Base-by-base conservation (phyloP, 2,888 invertebrate genomes). In the Cerastoderma edule region DNA sequence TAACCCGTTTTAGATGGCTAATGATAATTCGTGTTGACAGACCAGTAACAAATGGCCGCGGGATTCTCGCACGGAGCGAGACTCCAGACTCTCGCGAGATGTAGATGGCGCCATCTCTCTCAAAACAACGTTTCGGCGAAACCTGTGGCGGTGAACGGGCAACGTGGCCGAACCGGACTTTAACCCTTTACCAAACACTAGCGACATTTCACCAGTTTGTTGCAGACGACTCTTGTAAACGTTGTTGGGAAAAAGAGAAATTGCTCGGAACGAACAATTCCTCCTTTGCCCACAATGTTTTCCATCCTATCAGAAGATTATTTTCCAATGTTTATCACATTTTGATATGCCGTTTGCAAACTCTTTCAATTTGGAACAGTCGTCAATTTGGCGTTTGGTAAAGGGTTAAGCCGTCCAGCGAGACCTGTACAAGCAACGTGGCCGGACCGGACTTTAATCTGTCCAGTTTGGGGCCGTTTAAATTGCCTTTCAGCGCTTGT, bases 401-500 rank as follows among this genome's bases (percentile, higher is more conserved):
- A n/a, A n/a, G n/a, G n/a, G n/a, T n/a, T n/a, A n/a, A n/a, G n/a
- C n/a, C n/a, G n/a, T n/a, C n/a, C n/a, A n/a, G n/a, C n/a, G n/a
- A n/a, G 33, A 27, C 5, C 35, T 16, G 60, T 60, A 60, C 33
- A 30, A 30, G 35, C 39, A 22, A 60, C 39, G 60, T 60, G 60
- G 60, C n/a, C 60, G 60, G 39, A 60, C 32, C 60, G 75, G 56
- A 72, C 70, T 67, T 66, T 75, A 81, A 81, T 72, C 75, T 72
- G 74, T n/a, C 75, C 60, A 75, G 48, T 64, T 75, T 75, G 69
- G 27, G 67, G 48, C 35, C 63, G 53, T 72, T 72, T 70, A 70
- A 67, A 75, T 70, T 81, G 77, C 75, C 80, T 81, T 81, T 78
- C 80, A 77, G 77, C 80, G 77, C 77, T 56, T 72, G 70, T 46